These are phyloP conservation scores for Hydractinia symbiolongicarpus DNA, from an alignment of 30 jellyfish, hydroid and myxozoan genomes.

Conservation along the genomic window DNA sequence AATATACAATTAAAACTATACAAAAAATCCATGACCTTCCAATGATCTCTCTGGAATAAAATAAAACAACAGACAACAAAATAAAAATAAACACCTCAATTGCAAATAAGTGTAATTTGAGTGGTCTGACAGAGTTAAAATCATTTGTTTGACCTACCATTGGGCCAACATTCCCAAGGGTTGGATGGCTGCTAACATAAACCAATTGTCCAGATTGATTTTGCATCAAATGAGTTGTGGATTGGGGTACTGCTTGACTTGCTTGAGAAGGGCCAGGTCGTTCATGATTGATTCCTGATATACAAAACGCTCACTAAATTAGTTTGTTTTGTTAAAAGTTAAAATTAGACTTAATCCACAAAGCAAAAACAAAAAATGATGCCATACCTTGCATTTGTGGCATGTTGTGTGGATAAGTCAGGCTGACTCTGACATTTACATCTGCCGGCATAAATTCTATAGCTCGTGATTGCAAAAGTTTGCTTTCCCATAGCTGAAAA, in stretches of 20 bases:
- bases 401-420: constrained; percentile 75
- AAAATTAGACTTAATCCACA: too few relatives aligned
- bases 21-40: too few relatives aligned
- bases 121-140: too few relatives aligned
- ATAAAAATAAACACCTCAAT: too few relatives aligned
- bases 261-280: constrained; percentile 18
- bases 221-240: constrained; percentile 6
- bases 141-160: constrained; percentile 42
- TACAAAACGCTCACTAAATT: too few relatives aligned
- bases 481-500: constrained; percentile 92
- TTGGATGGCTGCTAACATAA: constrained; percentile 79
- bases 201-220: constrained; percentile 69
- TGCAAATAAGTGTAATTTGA: too few relatives aligned
- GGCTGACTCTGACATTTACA: constrained; percentile 59
- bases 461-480: constrained; percentile 90
- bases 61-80: too few relatives aligned
- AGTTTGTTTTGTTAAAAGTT: too few relatives aligned
- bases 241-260: constrained; percentile 1
- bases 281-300: not conserved
- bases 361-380: not conserved
- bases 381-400: constrained; percentile 16
- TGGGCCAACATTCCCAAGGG: constrained; percentile 80
- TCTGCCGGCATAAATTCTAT: constrained; percentile 91
- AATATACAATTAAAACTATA: too few relatives aligned
- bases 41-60: too few relatives aligned